Base-by-base conservation (phyloP, 2,797 vertebrate genomes). In the Zenarchopterus dispar region DNA sequence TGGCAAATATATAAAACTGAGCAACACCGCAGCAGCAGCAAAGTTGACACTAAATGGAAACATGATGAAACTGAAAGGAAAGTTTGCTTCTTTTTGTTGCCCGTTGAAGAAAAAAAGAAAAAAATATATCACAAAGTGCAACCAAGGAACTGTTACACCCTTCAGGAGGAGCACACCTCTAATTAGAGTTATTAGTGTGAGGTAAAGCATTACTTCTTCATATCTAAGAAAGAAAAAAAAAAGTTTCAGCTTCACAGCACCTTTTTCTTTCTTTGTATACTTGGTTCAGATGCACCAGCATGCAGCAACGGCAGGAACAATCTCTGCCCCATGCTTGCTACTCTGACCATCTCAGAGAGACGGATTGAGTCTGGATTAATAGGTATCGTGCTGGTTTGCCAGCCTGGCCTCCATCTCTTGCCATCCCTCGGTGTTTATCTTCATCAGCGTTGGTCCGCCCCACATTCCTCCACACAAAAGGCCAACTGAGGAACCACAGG, bases 381-480 rank as follows among this genome's bases (percentile, higher is more conserved):
- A 77, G 77, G 67, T 67, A 73, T 67, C 41, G 23, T 73, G 81
- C 73, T 64, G 78, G 53, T 76, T 70, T 64, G 70, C 74, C 73
- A 52, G 74, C 24, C 22, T 83, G 77, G 75, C 84, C 84, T 85
- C 78, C 64, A 36, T 88, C 73, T 74, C 72, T 85, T 78, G 65
- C 73, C 75, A 62, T 72, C 80, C 72, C 78, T 86, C 61, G 49
- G 51, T 67, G 77, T 82, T 81, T 82, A 88, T 63, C 57, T 81
- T 80, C 86, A 85, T 89, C 86, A 66, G 59, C 48, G 54, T 66
- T 68, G 80, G 81, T 61, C 79, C 8, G 69, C 74, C 77, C 83
- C 60, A 71, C 85, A 91, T 85, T 89, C 86, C 84, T 87, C 69
- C 73, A 84, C 83, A 89, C 72, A 85, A 84, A 73, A 60, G 83